Evolutionary conservation across 2,113 vertebrate genomes (phyloP).

Genomic region (Toxotes jaculatrix): DNA sequence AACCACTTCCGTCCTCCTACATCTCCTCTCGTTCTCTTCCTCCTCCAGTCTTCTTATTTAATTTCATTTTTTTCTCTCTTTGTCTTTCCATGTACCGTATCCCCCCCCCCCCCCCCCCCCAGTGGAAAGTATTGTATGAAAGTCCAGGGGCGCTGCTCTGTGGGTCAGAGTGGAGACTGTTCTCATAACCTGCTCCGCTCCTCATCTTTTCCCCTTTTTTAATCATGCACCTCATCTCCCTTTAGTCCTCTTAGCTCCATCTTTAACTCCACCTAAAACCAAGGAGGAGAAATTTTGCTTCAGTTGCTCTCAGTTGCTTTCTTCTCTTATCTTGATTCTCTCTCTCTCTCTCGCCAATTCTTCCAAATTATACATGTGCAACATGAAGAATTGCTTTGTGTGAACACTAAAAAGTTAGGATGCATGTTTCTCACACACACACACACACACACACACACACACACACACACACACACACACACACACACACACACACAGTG

Average conservation of each 20-base stretch:
- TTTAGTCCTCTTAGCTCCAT: not conserved
- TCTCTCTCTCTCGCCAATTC: slow-evolving; percentile 15
- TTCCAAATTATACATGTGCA: not conserved
- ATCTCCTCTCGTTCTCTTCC: slow-evolving; percentile 67
- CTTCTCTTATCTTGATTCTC: not conserved
- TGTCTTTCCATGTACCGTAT: slow-evolving; percentile 71
- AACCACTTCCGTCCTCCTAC: slow-evolving; percentile 83
- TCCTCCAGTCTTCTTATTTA: slow-evolving; percentile 76
- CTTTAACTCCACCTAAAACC: slow-evolving; percentile 25
- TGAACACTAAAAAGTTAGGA: slow-evolving; percentile 10
- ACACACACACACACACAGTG: slow-evolving; percentile 33
- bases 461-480: slow-evolving; percentile 19
- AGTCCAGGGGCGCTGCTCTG: slow-evolving; percentile 75
- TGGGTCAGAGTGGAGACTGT: slow-evolving; percentile 79
- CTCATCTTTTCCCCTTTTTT: slow-evolving; percentile 51
- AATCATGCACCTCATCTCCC: slow-evolving; percentile 46
- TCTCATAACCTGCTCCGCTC: slow-evolving; percentile 78
- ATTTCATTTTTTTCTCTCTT: slow-evolving; percentile 73
- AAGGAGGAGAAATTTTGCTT: slow-evolving; percentile 7
- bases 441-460: slow-evolving; percentile 7
- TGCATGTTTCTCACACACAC: not conserved
- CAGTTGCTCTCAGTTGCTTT: not conserved
- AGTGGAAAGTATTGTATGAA: slow-evolving; percentile 72
- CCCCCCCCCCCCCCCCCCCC: slow-evolving; percentile 56
- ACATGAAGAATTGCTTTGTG: slow-evolving; percentile 26